phyloP scores from a whole-genome alignment of 1,140 invertebrate genomes.

The Drosophila persimilis region DNA sequence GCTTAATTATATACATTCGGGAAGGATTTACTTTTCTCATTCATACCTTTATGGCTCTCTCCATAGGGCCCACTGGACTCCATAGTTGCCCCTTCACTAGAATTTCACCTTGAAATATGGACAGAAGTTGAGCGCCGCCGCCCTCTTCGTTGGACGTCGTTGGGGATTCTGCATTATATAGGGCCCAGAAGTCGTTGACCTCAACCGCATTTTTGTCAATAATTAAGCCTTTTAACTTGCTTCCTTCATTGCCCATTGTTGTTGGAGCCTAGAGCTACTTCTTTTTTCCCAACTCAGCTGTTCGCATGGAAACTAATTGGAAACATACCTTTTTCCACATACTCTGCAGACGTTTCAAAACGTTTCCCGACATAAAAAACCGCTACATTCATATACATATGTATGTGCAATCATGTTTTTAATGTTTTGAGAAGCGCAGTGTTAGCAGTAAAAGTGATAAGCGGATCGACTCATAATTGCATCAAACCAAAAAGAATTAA shows the following conservation, averaged over 20 bases:
- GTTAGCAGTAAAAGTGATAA: no score
- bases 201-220: constrained; percentile 90
- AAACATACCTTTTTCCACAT: no score
- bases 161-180: constrained; percentile 87
- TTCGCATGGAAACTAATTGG: no score
- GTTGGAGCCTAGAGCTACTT: no score
- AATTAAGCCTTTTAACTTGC: constrained; percentile 88
- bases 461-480: no score
- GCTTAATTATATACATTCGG: not conserved
- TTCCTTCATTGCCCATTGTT: constrained; percentile 90
- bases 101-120: constrained; percentile 88
- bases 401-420: no score
- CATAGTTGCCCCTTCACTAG: constrained; percentile 86
- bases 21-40: not conserved
- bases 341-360: no score
- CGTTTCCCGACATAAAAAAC: no score
- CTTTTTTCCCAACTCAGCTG: no score
- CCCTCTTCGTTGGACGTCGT: constrained; percentile 84
- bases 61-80: constrained; percentile 87
- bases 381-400: no score
- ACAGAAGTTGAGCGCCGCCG: constrained; percentile 86
- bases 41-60: constrained; percentile 89
- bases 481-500: no score
- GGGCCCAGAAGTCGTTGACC: constrained; percentile 90
- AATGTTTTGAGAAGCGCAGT: no score